Percentiles rank a stretch among this genome's conserved stretches.
Conservation (phyloP, 2,888 invertebrate genomes). For the Choristoneura rosaceana region DNA sequence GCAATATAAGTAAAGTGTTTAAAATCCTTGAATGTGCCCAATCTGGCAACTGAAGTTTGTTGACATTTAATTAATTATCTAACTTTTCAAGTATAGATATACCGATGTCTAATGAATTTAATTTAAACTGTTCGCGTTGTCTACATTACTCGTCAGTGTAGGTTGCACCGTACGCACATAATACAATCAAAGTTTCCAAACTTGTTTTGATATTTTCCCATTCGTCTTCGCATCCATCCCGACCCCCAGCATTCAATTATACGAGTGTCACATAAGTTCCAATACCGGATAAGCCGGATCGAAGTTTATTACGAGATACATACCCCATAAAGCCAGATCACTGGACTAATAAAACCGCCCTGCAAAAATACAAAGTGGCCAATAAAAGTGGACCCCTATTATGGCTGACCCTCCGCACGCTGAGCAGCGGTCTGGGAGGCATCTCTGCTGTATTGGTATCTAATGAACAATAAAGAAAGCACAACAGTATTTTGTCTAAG, state of each 20-base stretch:
- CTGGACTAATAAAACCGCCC: slow-evolving; percentile 70
- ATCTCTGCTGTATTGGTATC: slow-evolving; percentile 53
- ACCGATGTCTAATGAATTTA: too few species aligned
- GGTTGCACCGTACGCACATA: background rate
- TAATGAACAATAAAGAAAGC: slow-evolving; percentile 67
- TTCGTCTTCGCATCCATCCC: background rate
- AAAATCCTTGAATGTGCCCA: too few species aligned
- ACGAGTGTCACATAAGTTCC: slow-evolving; percentile 32
- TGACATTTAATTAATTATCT: too few species aligned
- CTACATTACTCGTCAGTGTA: too few species aligned
- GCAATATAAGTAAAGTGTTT: too few species aligned
- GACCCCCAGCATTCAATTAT: slow-evolving; percentile 25
- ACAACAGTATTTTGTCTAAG: background rate
- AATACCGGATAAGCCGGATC: slow-evolving; percentile 34
- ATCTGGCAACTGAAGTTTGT: too few species aligned
- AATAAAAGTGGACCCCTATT: slow-evolving; percentile 61
- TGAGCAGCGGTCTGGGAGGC: slow-evolving; percentile 41
- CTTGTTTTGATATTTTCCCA: background rate
- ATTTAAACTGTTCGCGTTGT: too few species aligned
- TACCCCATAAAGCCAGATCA: slow-evolving; percentile 74
- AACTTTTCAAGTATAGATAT: too few species aligned
- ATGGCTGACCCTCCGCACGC: slow-evolving; percentile 55
- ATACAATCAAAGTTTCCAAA: background rate
- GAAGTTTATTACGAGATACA: slow-evolving; percentile 69
- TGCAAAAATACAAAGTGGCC: slow-evolving; percentile 63